Conservation (phyloP, 2,888 invertebrate genomes). For the Tiliacea aurago region DNA sequence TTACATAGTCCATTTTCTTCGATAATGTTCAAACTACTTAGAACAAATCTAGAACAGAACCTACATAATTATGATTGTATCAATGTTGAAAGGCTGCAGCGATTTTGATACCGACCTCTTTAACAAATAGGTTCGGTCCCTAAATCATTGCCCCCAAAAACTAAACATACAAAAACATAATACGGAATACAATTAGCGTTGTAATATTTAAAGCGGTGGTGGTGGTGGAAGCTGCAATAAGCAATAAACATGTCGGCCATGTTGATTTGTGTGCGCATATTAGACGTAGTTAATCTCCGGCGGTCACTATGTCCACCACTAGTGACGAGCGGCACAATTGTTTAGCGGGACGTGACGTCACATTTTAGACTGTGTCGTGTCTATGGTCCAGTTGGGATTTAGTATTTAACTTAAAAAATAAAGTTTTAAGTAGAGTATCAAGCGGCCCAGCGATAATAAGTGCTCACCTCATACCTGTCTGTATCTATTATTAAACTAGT, state of each 20-base stretch:
- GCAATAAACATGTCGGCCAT: slow-evolving; percentile 53
- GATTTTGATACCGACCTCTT: no score
- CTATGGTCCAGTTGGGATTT: background rate
- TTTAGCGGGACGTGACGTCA: background rate
- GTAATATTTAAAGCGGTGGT: slow-evolving; percentile 18
- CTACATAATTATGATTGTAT: background rate
- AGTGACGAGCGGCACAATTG: slow-evolving; percentile 1
- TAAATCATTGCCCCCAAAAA: background rate
- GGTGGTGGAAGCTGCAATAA: slow-evolving; percentile 12
- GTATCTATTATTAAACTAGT: no score
- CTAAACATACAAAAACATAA: background rate
- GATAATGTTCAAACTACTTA: no score
- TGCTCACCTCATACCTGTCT: no score
- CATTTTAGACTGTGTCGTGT: background rate
- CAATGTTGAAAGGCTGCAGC: no score
- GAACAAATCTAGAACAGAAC: no score
- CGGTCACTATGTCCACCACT: slow-evolving; percentile 30
- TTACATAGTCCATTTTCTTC: no score
- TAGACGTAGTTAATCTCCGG: slow-evolving; percentile 67
- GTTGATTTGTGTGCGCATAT: slow-evolving; percentile 68
- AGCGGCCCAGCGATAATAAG: no score
- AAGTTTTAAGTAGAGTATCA: no score
- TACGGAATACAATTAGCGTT: slow-evolving; percentile 13
- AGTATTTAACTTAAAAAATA: no score
- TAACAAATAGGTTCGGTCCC: background rate